A percentile compares a stretch with the other conserved stretches of the same genome.
Conservation (phyloP, 2,113 vertebrate species). For the Gadus macrocephalus region DNA sequence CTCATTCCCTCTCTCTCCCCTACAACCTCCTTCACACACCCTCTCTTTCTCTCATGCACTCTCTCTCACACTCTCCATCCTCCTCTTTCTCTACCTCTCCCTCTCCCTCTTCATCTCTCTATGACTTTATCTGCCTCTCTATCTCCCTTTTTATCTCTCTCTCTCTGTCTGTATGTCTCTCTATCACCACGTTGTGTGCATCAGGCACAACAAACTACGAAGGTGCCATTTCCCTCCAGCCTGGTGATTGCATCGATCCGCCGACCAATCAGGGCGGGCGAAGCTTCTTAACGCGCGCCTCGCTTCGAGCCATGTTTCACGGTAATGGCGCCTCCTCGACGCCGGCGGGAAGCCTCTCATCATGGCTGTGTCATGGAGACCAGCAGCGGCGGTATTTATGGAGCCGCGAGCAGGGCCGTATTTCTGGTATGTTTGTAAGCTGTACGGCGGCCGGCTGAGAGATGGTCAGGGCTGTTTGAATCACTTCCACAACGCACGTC, state of each 20-base stretch:
- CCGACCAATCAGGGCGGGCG: constrained; percentile 14
- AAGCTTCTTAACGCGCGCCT: constrained; percentile 40
- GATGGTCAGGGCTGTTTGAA: too few species aligned
- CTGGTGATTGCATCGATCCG: constrained; percentile 44
- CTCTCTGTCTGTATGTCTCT: constrained; percentile 29
- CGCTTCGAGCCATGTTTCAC: constrained; percentile 42
- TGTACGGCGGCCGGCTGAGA: too few species aligned
- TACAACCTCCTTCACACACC: too few species aligned
- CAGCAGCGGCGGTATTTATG: constrained; percentile 15
- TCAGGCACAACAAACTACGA: constrained; percentile 22
- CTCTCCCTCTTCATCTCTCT: constrained; percentile 1
- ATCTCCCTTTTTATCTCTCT: constrained; percentile 13
- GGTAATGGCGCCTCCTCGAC: constrained; percentile 23
- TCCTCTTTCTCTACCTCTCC: neutral
- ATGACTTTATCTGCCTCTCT: constrained; percentile 16
- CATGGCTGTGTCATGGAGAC: constrained; percentile 7
- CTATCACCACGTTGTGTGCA: constrained; percentile 35
- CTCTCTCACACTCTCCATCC: too few species aligned
- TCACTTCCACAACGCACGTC: too few species aligned
- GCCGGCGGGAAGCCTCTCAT: constrained; percentile 15
- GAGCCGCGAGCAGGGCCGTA: too few species aligned
- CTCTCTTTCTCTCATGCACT: too few species aligned
- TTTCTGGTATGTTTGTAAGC: too few species aligned
- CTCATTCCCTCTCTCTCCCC: constrained; percentile 10
- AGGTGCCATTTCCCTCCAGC: constrained; percentile 1